Conservation (phyloP, 1,140 invertebrate genomes). For the Aradophagus sp. region DNA sequence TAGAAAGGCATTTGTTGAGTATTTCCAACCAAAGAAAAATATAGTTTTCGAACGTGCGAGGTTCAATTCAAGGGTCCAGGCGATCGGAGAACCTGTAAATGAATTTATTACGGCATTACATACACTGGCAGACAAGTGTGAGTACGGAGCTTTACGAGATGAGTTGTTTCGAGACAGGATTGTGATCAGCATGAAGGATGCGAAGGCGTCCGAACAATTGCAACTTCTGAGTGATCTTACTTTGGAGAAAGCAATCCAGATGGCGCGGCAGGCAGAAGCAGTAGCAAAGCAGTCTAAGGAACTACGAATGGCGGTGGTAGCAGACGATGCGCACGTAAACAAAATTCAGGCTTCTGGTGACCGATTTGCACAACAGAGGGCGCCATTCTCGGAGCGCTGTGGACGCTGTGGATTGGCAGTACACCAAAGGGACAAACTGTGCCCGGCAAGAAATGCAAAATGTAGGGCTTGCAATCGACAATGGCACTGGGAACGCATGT, state of each 20-base stretch:
- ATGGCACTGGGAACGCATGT: too few species aligned
- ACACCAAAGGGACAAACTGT: background rate
- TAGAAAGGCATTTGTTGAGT: too few species aligned
- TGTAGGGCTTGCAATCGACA: too few species aligned
- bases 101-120: slow-evolving; percentile 64
- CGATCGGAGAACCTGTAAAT: slow-evolving; percentile 60
- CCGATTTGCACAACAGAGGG: too few species aligned
- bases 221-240: slow-evolving; percentile 52
- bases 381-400: background rate
- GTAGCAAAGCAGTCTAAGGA: slow-evolving; percentile 35
- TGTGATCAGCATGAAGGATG: slow-evolving; percentile 62
- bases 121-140: slow-evolving; percentile 62
- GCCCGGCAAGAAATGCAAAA: too few species aligned
- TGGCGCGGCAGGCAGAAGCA: slow-evolving; percentile 51
- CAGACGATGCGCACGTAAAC: slow-evolving; percentile 1
- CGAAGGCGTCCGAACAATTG: slow-evolving; percentile 50
- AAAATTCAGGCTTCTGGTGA: background rate
- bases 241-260: slow-evolving; percentile 46
- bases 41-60: slow-evolving; percentile 59
- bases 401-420: background rate
- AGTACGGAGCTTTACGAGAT: slow-evolving; percentile 62
- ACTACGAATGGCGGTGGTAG: background rate
- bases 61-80: slow-evolving; percentile 63
- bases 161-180: slow-evolving; percentile 65
- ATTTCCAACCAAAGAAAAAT: too few species aligned